Evolutionary conservation across 1,140 invertebrate genomes (phyloP).

Genomic region (Whitmania pigra): DNA sequence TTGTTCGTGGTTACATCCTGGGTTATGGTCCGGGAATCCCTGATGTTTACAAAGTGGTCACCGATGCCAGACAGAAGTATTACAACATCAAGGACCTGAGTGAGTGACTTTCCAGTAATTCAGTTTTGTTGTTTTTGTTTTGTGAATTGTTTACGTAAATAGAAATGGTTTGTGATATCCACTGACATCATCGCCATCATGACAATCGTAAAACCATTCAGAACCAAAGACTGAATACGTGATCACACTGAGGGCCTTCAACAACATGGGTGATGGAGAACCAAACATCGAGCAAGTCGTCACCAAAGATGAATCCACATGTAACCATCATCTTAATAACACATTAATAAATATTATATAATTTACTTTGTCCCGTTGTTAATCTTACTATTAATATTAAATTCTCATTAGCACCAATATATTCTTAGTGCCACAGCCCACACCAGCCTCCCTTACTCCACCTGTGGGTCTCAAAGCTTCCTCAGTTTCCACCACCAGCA

Average conservation of each 20-base stretch:
- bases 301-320: conserved; percentile 45
- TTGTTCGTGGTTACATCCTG: conserved; percentile 78
- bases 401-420: background rate
- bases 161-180: no score
- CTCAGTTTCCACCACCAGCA: conserved; percentile 69
- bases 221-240: conserved; percentile 89
- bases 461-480: conserved; percentile 80
- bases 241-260: conserved; percentile 77
- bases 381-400: background rate
- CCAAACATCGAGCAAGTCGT: conserved; percentile 80
- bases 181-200: no score
- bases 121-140: no score
- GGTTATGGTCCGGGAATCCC: conserved; percentile 90
- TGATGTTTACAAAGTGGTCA: conserved; percentile 62
- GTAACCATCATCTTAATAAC: no score
- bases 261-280: conserved; percentile 74
- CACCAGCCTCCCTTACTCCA: conserved; percentile 53
- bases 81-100: conserved; percentile 69
- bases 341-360: no score
- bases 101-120: conserved; percentile 38
- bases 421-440: conserved; percentile 40
- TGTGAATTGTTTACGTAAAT: no score
- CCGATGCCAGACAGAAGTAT: conserved; percentile 67
- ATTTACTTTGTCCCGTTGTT: background rate
- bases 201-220: conserved; percentile 38